Evolutionary conservation across 2,797 vertebrate genomes (phyloP).

Genomic region (Oceanodroma leucorhoa): DNA sequence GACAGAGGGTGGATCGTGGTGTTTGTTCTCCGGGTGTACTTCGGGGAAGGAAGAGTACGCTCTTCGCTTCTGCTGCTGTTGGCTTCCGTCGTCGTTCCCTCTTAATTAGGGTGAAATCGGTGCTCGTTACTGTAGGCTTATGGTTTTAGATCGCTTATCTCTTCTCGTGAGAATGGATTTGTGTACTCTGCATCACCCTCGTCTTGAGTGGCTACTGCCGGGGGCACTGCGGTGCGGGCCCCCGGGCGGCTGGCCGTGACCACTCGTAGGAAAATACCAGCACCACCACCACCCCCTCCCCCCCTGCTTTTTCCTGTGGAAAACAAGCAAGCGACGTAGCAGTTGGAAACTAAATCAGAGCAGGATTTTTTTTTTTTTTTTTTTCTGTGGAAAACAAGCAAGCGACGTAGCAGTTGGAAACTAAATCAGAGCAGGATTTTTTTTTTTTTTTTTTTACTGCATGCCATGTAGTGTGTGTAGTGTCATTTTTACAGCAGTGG

Average conservation of each 20-base stretch:
- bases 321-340: neutral
- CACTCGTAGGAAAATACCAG: neutral
- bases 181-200: accelerated
- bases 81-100: neutral
- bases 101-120: neutral
- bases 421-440: neutral
- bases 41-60: accelerated
- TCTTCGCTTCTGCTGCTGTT: neutral
- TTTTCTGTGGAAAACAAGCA: neutral
- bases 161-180: neutral
- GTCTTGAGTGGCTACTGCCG: neutral
- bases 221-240: neutral
- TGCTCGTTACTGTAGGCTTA: neutral
- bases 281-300: accelerated
- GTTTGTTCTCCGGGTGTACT: too few relatives aligned
- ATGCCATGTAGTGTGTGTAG: too few relatives aligned
- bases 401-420: neutral
- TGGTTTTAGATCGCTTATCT: neutral
- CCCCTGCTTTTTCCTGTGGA: neutral
- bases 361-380: neutral
- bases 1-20: neutral
- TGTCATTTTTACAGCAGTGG: neutral
- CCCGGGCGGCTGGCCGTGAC: neutral
- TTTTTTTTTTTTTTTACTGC: neutral
- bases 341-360: too few relatives aligned